Conservation (phyloP, 2,797 vertebrate genomes). For the Lithobates pipiens region DNA sequence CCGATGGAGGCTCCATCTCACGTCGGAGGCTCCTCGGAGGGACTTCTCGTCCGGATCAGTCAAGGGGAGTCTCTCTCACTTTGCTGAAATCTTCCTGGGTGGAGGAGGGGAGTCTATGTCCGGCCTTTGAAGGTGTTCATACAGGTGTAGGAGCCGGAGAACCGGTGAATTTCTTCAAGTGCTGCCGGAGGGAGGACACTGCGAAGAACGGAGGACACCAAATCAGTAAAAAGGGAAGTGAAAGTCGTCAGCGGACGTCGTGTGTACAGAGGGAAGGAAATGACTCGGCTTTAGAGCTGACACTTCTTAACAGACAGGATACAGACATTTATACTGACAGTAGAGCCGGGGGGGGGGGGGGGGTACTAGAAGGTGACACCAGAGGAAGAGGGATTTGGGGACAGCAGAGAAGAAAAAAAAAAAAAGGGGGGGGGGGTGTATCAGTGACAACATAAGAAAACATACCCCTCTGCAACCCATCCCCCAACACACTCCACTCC, state of each 20-base stretch:
- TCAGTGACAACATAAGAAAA: no score
- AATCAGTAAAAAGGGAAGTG: constrained; percentile 31
- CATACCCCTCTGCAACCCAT: no score
- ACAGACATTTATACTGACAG: not conserved
- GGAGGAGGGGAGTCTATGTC: constrained; percentile 78
- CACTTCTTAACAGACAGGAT: constrained; percentile 12
- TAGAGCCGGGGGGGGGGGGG: no score
- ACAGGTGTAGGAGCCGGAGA: constrained; percentile 95
- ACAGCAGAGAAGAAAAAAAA: no score
- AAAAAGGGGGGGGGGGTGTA: no score
- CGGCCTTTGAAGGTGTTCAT: constrained; percentile 99
- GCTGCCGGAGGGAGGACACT: constrained; percentile 96
- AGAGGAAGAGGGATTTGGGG: no score
- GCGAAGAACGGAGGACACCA: not conserved
- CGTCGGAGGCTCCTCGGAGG: constrained; percentile 62
- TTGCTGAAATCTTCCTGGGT: not conserved
- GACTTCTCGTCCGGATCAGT: constrained; percentile 66
- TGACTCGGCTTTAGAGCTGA: constrained; percentile 14
- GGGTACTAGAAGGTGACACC: no score
- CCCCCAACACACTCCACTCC: no score
- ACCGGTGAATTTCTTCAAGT: constrained; percentile 96
- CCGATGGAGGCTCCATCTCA: constrained; percentile 67
- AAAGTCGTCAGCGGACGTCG: not conserved
- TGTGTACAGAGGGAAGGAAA: constrained; percentile 32
- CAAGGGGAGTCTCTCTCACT: constrained; percentile 12